phyloP scores from a whole-genome alignment of 2,113 vertebrate genomes.

The Microtus oregoni region DNA sequence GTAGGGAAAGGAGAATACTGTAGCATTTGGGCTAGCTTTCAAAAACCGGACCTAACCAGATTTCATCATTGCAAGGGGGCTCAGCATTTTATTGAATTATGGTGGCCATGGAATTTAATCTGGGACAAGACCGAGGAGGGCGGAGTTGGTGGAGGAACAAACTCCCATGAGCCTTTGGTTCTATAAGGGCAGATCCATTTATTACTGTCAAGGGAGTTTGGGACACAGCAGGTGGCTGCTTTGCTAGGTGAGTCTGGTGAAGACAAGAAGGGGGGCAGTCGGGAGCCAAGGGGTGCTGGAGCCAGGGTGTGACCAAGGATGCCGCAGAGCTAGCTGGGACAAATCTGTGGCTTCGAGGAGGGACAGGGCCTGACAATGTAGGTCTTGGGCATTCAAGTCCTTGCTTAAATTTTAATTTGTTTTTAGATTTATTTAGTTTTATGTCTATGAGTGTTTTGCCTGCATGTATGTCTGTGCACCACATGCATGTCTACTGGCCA shows the following conservation, averaged over 20 bases:
- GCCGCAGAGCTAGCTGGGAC: background rate
- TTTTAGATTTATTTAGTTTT: background rate
- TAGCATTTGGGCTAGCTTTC: background rate
- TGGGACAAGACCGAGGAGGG: background rate
- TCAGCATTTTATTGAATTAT: background rate
- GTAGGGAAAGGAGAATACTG: background rate
- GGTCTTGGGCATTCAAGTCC: background rate
- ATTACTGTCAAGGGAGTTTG: background rate
- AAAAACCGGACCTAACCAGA: background rate
- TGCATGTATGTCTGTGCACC: background rate
- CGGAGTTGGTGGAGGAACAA: background rate
- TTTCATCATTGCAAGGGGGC: background rate
- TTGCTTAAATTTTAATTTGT: background rate
- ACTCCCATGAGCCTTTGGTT: background rate
- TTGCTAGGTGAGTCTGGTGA: background rate
- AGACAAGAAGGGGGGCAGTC: background rate
- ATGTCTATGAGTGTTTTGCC: background rate
- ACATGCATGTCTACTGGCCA: background rate
- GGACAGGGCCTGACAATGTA: background rate
- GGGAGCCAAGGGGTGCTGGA: background rate
- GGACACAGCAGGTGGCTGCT: background rate
- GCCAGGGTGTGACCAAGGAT: background rate
- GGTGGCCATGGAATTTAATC: background rate
- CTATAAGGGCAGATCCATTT: background rate
- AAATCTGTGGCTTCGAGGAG: background rate